A percentile compares a stretch with the other conserved stretches of the same genome.
Evolutionary conservation across 2,888 invertebrate species (phyloP).

Genomic region (Mimachlamys varia): DNA sequence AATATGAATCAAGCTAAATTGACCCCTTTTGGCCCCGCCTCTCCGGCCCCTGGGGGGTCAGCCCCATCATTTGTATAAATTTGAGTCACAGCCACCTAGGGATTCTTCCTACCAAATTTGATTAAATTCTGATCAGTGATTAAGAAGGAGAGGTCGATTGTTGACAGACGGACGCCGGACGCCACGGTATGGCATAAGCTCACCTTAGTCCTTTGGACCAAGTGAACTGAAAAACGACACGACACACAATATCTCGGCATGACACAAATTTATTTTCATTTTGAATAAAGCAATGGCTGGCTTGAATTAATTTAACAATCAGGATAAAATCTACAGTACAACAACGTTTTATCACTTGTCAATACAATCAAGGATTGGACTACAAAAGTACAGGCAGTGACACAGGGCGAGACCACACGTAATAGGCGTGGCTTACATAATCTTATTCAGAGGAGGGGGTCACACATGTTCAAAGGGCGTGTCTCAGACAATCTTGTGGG

Average conservation of each 20-base stretch:
- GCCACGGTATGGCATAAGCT: too few species aligned
- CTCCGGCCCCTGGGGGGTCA: too few species aligned
- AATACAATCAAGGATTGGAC: not conserved
- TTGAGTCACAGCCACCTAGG: too few species aligned
- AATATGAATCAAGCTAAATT: too few species aligned
- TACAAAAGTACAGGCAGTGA: constrained; percentile 26
- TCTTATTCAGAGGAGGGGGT: not conserved
- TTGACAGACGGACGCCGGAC: too few species aligned
- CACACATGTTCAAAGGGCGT: not conserved
- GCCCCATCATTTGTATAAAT: too few species aligned
- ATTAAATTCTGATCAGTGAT: too few species aligned
- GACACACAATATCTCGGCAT: not conserved
- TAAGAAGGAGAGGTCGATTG: too few species aligned
- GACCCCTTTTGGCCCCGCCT: too few species aligned
- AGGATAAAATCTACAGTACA: constrained; percentile 32
- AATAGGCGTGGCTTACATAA: not conserved
- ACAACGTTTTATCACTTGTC: not conserved
- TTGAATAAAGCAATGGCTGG: constrained; percentile 30
- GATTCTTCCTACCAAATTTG: too few species aligned
- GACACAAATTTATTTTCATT: constrained; percentile 33
- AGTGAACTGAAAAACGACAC: not conserved
- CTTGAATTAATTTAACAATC: constrained; percentile 23
- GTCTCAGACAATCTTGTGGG: not conserved
- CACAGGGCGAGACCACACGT: not conserved
- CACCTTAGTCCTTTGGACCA: too few species aligned